Conservation (phyloP, 2,888 invertebrate species). For the Dyspetes luteomarginatus region DNA sequence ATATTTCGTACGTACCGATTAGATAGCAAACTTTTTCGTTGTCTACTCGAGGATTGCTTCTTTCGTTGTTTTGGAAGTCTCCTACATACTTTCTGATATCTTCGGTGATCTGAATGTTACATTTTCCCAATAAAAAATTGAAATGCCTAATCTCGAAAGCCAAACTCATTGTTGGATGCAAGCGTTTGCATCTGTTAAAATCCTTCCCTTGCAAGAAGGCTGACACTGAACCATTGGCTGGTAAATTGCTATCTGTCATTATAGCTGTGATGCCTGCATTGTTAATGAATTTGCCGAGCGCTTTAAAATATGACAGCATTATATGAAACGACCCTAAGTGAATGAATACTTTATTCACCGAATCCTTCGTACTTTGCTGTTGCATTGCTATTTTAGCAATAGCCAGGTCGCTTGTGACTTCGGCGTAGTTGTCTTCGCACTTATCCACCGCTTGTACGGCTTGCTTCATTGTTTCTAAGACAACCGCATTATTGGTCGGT, state of each 20-base stretch:
- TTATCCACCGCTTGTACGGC: slow-evolving; percentile 56
- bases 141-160: too few species aligned
- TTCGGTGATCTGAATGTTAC: too few species aligned
- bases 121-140: too few species aligned
- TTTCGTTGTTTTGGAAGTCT: too few species aligned
- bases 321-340: slow-evolving; percentile 51
- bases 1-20: too few species aligned
- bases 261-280: slow-evolving; percentile 66
- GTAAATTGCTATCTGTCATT: slow-evolving; percentile 61
- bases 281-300: slow-evolving; percentile 66
- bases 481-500: slow-evolving; percentile 68
- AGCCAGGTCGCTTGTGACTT: slow-evolving; percentile 65
- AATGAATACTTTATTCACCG: slow-evolving; percentile 62
- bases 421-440: slow-evolving; percentile 54
- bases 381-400: slow-evolving; percentile 68
- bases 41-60: too few species aligned
- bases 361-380: slow-evolving; percentile 64
- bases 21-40: too few species aligned
- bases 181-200: slow-evolving; percentile 65
- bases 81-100: too few species aligned
- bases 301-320: slow-evolving; percentile 68
- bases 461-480: slow-evolving; percentile 63
- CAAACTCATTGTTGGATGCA: too few species aligned
- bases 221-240: slow-evolving; percentile 68
- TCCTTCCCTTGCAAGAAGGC: slow-evolving; percentile 70